Base-by-base conservation (phyloP, 2,888 invertebrate species). In the Mylabris sibirica region DNA sequence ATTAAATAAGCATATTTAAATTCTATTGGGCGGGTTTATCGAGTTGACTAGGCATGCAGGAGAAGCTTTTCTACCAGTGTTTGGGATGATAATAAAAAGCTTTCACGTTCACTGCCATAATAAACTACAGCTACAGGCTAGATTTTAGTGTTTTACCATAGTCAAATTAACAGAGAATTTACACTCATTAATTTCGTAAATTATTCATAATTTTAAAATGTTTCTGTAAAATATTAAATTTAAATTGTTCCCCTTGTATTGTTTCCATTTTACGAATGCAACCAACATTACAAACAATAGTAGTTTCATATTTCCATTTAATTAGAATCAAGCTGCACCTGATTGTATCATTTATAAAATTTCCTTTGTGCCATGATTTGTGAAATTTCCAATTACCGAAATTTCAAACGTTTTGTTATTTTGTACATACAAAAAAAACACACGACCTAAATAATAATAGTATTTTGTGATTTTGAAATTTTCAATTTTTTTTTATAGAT, bases 261-360 rank as follows among this genome's bases (percentile, higher is more conserved):
- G 22, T 22, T 53, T 53, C 49, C 8, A 20, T 11, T 20, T 11
- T 22, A 11, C 24, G 4, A 53, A 53, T 24, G 53, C 53, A 53
- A 53, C 53, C 53, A 53, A 53, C 53, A 53, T 53, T 53, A 53
- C 53, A 53, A 53, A 53, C 53, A 53, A 53, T 11, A 53, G 4
- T 11, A 24, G 20, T 53, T 53, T 53, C 49, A 53, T 53, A 22
- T 53, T 44, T 53, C 49, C 22, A 53, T 53, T 53, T 53, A 53
- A 53, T 53, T 53, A 53, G 22, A 22, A 8, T 22, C 49, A 22
- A 53, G 22, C 49, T 53, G 53, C 53, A 53, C 53, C 24, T 53
- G 53, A 53, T 53, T 53, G 22, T 22, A 24, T 53, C 22, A 53
- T 53, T 22, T 53, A 14, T 53, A 53, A 44, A 12, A 22, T 53